Base-by-base conservation (phyloP, 2,797 vertebrate genomes). In the Sus cebifrons region DNA sequence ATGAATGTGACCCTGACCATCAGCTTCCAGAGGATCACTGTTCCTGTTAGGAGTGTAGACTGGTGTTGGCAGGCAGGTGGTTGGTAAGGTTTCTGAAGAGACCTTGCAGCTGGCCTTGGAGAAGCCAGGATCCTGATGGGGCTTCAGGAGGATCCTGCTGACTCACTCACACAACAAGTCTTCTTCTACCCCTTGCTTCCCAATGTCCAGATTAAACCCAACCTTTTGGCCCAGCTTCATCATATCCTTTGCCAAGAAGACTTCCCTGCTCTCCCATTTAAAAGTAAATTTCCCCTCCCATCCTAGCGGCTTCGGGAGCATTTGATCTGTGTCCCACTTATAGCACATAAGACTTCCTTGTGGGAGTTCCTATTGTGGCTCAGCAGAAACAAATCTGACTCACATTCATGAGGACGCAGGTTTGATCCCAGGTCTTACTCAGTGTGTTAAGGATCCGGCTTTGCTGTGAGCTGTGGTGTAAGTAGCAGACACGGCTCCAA, bases 41-140 rank as follows among this genome's bases (percentile, higher is more conserved):
- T 4, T 32, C 20, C 0, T 2, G 23, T 4, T 9, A 1, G 23
- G 9, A 58, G 58, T 1, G 21, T 58, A 40, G n/a, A 18, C 3
- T 27, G 3, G 15, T 12, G 20, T 2, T 7, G 32, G 68, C 32
- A 65, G 14, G 25, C 0, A 15, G 29, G 25, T 40, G 14, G 6
- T 4, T 40, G 44, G 68, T 14, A 18, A 81, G 7, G 6, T 58
- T 58, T 78, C 78, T 62, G 71, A 29, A 25, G 29, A 54, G 25
- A 60, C 27, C 73, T 27, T 20, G 52, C 5, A 14, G 14, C 25
- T 58, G 56, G 32, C 20, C 64, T 68, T 29, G 3, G 18, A 32
- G 60, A 88, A 67, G 74, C 62, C 20, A 16, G 40, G 21, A 15
- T 68, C 29, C 40, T 10, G 20, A 25, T 0, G 12, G 36, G 54